Evolutionary conservation across 2,113 vertebrate species (phyloP), one percentile per base, ranked within the genome.

Genomic region (Menidia beryllina): DNA sequence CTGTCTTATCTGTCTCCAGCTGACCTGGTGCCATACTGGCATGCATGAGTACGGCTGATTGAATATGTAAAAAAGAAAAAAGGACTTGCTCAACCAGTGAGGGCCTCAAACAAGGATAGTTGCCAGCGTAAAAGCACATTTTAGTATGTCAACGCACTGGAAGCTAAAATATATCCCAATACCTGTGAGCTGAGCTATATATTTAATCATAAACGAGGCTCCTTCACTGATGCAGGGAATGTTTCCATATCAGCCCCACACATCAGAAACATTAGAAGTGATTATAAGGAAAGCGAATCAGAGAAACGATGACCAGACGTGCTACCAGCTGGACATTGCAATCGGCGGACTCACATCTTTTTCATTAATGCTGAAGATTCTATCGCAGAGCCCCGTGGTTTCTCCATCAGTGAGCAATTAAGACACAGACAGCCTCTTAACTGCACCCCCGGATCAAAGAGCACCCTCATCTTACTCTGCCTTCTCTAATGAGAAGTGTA

Each of bases 381-480:
- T 48, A 64, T 68, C 53, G 19, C 13, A 34, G 1, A 24, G 36
- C 24, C 21, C n/a, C 52, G 38, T 69, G 26, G 45, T 21, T 61
- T 63, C 15, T 59, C 43, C 41, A 69, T 39, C 51, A 48, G 12
- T 24, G 34, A 64, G 82, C 70, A 58, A 52, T 68, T 76, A 71
- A 56, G 36, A 77, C 45, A 45, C 24, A 65, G 63, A 23, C 52
- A n/a, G 25, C 0, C 54, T 76, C 52, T 74, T 70, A 51, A 81
- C 38, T 15, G 23, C 5, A 34, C 51, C 57, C 50, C 21, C 47
- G n/a, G 14, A 78, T 85, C 79, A 85, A 87, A 88, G 69, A 69
- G 57, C n/a, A 43, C 25, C 21, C 41, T 17, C 0, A 6, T 61
- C 47, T 62, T 82, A 41, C 43, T 75, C 51, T 49, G 25, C 61